Evolutionary conservation across 2,797 vertebrate genomes (phyloP), one percentile per base, ranked within the genome.

Genomic region (Rhinogobio ventralis): DNA sequence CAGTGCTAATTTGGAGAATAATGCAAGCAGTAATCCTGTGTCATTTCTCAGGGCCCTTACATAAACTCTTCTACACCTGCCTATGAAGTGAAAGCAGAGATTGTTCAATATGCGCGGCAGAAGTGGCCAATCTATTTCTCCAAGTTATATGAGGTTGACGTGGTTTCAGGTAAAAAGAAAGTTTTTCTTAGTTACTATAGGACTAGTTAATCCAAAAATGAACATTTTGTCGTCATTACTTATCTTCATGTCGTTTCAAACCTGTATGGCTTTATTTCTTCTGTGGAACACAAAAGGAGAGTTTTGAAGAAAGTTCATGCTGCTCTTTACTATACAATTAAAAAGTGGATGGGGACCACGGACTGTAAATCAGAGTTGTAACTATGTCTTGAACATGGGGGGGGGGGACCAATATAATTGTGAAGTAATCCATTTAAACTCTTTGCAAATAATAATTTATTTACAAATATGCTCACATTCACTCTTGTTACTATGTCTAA

Each of bases 61-160:
- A 90, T 87, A 66, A 94, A 92, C 45, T 92, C 93, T 36, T 92
- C 2, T n/a, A 84, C 84, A 36, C 90, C 88, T 3, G 60, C 53
- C 0, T 93, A 94, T 60, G 84, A 68, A 0, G 95, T 97, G 20
- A 97, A 95, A 90, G 96, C 92, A 55, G 94, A 97, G 28, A 90
- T 98, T 51, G 96, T 98, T 1, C 93, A 96, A 81, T 90, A 91
- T 1, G 96, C 96, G 73, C 93, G 90, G 7, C 74, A 95, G 66
- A 94, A 94, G 83, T 99, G 97, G 98, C 95, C 96, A 1, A 86
- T 99, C 69, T 91, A 96, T 78, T 99, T 99, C 93, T 99, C 98
- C 28, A 96, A 93, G 86, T 97, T 99, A 87, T 99, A 95, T 90
- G 95, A 99, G 91, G 96, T 96, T 84, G 94, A 91, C 39, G 94